Conservation (phyloP, 2,113 vertebrate genomes). For the Neomonachus schauinslandi region DNA sequence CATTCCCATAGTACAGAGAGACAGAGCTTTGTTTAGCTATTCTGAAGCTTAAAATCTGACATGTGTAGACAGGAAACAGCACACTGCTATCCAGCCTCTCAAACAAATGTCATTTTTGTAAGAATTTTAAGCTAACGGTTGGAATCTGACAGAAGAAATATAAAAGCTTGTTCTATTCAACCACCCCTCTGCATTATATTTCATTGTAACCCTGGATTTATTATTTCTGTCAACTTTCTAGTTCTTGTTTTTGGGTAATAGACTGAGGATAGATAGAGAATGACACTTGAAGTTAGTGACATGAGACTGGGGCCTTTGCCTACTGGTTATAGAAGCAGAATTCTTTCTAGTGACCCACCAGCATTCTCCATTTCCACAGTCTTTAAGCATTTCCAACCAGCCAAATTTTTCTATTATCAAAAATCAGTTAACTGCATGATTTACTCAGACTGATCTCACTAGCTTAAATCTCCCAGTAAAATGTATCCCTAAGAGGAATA, state of each 20-base stretch:
- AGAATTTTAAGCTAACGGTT: slow-evolving; percentile 16
- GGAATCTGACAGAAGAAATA: slow-evolving; percentile 45
- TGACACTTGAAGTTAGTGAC: slow-evolving; percentile 71
- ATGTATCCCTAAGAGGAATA: slow-evolving; percentile 87
- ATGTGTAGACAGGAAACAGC: slow-evolving; percentile 36
- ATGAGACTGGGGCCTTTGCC: slow-evolving; percentile 73
- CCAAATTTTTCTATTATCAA: slow-evolving; percentile 89
- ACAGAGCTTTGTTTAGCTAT: neutral
- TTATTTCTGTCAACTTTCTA: slow-evolving; percentile 51
- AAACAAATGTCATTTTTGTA: slow-evolving; percentile 47
- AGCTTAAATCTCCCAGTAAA: slow-evolving; percentile 86
- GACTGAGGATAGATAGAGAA: slow-evolving; percentile 62
- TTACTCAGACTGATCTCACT: slow-evolving; percentile 86
- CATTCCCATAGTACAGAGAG: neutral
- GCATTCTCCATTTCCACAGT: slow-evolving; percentile 71
- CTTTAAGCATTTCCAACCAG: slow-evolving; percentile 85
- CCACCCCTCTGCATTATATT: neutral
- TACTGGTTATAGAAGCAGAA: slow-evolving; percentile 68
- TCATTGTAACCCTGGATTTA: slow-evolving; percentile 43
- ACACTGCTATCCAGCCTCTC: neutral
- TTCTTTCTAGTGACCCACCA: slow-evolving; percentile 79
- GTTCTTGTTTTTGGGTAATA: slow-evolving; percentile 77
- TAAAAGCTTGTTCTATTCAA: slow-evolving; percentile 53
- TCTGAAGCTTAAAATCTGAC: slow-evolving; percentile 41
- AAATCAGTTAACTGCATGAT: slow-evolving; percentile 89